These are phyloP conservation scores for Anhinga rufa DNA, from an alignment of 2,113 vertebrate species.

Conservation along the genomic window DNA sequence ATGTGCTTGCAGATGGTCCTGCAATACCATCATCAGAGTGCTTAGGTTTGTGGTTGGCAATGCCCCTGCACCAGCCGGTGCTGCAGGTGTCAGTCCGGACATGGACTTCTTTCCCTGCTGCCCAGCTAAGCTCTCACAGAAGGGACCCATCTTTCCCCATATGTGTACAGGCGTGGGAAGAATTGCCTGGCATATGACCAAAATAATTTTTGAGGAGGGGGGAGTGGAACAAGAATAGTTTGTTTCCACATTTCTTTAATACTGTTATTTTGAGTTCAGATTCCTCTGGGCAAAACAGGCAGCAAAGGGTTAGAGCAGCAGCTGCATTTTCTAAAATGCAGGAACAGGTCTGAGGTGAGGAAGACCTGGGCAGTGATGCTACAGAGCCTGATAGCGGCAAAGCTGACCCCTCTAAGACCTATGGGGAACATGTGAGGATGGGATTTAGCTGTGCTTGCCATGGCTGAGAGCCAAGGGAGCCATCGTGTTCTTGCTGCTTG, in stretches of 20 bases:
- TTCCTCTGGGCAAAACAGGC: not conserved
- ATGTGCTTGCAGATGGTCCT: not conserved
- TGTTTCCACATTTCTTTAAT: not conserved
- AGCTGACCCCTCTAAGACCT: not conserved
- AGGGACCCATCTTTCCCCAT: not conserved
- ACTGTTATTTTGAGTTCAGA: not conserved
- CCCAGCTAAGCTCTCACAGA: fast-evolving
- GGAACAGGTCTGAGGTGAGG: not conserved
- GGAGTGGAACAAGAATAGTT: not conserved
- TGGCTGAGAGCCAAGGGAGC: not conserved
- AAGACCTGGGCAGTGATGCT: not conserved
- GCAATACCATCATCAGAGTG: fast-evolving
- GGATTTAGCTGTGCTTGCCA: not conserved
- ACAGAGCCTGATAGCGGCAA: not conserved
- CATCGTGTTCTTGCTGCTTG: fast-evolving
- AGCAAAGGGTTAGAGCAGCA: not conserved
- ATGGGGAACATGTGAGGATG: not conserved
- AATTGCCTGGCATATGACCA: not conserved
- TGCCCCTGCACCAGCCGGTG: not conserved
- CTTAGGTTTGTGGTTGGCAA: not conserved
- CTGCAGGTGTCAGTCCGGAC: not conserved
- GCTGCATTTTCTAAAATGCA: not conserved
- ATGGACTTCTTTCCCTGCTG: fast-evolving
- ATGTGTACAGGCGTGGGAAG: fast-evolving
- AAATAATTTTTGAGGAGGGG: not conserved